These are phyloP conservation scores for Drosophila truncata DNA, from an alignment of 1,140 invertebrate species.

Conservation along the genomic window DNA sequence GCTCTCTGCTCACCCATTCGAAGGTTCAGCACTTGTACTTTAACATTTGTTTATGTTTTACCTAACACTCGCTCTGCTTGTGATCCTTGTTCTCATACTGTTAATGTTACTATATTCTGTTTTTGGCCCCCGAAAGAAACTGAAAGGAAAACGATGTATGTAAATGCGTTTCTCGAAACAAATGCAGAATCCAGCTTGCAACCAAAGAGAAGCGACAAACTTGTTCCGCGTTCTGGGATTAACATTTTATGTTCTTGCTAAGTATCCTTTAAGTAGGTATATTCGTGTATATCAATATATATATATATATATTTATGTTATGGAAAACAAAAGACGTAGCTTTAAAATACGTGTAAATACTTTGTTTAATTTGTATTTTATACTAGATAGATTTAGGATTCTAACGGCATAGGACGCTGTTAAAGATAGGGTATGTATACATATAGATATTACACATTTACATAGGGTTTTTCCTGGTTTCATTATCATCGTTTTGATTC, in stretches of 20 bases:
- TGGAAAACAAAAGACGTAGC: constrained; percentile 52
- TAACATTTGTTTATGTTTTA: constrained; percentile 43
- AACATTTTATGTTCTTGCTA: constrained; percentile 59
- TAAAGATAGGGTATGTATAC: constrained; percentile 51
- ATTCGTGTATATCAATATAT: constrained; percentile 30
- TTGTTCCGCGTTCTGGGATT: constrained; percentile 35
- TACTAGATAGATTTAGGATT: constrained; percentile 56
- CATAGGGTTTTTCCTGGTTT: constrained; percentile 50
- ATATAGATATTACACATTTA: constrained; percentile 77
- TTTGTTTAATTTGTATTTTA: constrained; percentile 53
- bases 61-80: constrained; percentile 56
- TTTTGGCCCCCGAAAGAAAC: constrained; percentile 81
- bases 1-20: constrained; percentile 48
- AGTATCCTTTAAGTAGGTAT: constrained; percentile 42
- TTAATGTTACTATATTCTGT: constrained; percentile 47
- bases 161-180: constrained; percentile 62
- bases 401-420: constrained; percentile 61
- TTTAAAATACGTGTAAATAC: constrained; percentile 59
- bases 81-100: constrained; percentile 31
- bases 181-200: constrained; percentile 40
- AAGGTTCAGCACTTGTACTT: constrained; percentile 51
- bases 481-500: constrained; percentile 31
- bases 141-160: constrained; percentile 67
- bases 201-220: constrained; percentile 46
- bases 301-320: constrained; percentile 22